phyloP scores from a whole-genome alignment of 2,797 vertebrate species.

The Pseudochromis fuscus region DNA sequence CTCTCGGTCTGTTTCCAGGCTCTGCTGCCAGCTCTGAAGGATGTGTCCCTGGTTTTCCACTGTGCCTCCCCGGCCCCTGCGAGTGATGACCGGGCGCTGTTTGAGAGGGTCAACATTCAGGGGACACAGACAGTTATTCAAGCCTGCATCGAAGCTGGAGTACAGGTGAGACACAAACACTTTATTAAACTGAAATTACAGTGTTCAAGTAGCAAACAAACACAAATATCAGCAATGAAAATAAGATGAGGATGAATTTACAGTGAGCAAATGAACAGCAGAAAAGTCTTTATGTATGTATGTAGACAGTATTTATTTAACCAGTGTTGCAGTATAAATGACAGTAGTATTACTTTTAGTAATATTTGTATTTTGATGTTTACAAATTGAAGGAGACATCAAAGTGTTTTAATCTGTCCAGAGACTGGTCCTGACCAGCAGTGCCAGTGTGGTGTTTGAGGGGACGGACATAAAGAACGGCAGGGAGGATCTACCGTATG shows the following conservation, averaged over 20 bases:
- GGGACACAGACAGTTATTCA: slow-evolving; percentile 91
- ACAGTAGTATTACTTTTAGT: no score
- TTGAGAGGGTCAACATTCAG: slow-evolving; percentile 91
- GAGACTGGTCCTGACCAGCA: slow-evolving; percentile 97
- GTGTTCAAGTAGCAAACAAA: no score
- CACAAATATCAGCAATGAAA: no score
- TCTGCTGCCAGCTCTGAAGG: slow-evolving; percentile 89
- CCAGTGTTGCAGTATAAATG: no score
- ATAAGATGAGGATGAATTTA: no score
- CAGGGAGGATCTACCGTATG: slow-evolving; percentile 94
- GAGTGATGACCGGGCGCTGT: slow-evolving; percentile 90
- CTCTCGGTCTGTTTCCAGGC: slow-evolving; percentile 80
- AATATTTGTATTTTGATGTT: not conserved
- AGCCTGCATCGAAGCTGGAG: slow-evolving; percentile 91
- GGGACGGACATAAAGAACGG: slow-evolving; percentile 94
- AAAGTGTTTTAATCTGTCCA: slow-evolving; percentile 59
- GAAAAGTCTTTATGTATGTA: no score
- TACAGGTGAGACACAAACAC: slow-evolving; percentile 90
- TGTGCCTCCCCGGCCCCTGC: slow-evolving; percentile 93
- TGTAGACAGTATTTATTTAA: no score
- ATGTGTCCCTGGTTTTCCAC: slow-evolving; percentile 91
- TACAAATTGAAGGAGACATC: not conserved
- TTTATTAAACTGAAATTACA: no score
- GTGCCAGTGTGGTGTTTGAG: slow-evolving; percentile 97
- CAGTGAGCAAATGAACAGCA: no score